phyloP scores from a whole-genome alignment of 2,797 vertebrate species.

The Schizopygopsis pylzovi region DNA sequence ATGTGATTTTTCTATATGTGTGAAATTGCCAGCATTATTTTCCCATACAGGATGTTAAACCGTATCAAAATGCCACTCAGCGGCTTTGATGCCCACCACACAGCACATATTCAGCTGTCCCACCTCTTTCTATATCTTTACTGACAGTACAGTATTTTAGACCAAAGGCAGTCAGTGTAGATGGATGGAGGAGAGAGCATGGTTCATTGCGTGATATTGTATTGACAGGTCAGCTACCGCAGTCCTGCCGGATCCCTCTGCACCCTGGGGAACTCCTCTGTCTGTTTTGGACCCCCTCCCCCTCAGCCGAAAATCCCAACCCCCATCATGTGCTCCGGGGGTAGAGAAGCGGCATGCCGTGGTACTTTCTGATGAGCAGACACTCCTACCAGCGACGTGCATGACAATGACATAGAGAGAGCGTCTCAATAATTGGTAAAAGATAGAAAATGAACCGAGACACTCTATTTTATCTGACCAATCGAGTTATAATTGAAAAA shows the following conservation, averaged over 20 bases:
- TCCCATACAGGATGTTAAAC: constrained; percentile 1
- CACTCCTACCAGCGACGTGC: constrained; percentile 73
- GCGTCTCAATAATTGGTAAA: constrained; percentile 37
- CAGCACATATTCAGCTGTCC: constrained; percentile 41
- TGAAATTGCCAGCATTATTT: constrained; percentile 6
- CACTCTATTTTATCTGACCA: constrained; percentile 12
- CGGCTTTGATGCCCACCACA: constrained; percentile 16
- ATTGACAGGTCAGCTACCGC: constrained; percentile 68
- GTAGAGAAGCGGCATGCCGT: constrained; percentile 62
- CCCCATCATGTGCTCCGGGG: constrained; percentile 66
- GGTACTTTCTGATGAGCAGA: constrained; percentile 73
- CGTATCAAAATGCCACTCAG: constrained; percentile 8
- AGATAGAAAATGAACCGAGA: constrained; percentile 25
- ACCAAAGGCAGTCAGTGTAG: constrained; percentile 21
- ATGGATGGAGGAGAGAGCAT: constrained; percentile 40
- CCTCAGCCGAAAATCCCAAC: constrained; percentile 59
- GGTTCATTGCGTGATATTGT: constrained; percentile 65
- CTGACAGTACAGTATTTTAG: constrained; percentile 33
- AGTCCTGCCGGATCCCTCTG: constrained; percentile 72
- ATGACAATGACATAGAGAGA: constrained; percentile 79
- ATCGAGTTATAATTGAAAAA: constrained; percentile 38
- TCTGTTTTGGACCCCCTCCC: constrained; percentile 60
- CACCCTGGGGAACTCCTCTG: constrained; percentile 62
- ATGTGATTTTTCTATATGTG: not conserved
- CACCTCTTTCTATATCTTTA: not conserved